Conservation (phyloP, 2,797 vertebrate genomes). For the Caiman crocodilus region DNA sequence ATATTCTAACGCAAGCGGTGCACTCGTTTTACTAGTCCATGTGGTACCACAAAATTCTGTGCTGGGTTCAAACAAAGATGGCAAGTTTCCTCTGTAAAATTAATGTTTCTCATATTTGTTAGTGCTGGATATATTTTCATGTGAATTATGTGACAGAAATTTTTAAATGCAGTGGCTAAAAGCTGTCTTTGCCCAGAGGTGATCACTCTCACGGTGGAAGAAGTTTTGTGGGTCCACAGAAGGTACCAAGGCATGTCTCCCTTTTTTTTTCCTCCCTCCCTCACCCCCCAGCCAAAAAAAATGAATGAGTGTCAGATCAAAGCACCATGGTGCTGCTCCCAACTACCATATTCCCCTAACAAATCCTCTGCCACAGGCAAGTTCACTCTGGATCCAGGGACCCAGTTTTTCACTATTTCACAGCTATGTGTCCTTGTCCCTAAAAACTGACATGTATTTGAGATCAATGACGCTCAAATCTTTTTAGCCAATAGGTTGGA, state of each 20-base stretch:
- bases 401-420: background rate
- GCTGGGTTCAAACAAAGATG: background rate
- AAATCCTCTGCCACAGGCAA: background rate
- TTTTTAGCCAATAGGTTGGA: too few relatives aligned
- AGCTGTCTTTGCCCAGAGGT: background rate
- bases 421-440: background rate
- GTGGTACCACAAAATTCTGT: rapidly evolving
- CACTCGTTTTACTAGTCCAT: background rate
- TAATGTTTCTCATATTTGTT: background rate
- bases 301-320: background rate
- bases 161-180: background rate
- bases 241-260: background rate
- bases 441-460: too few relatives aligned
- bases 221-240: background rate
- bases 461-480: too few relatives aligned
- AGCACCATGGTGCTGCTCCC: background rate
- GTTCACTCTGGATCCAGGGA: background rate
- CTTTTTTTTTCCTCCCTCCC: background rate
- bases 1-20: background rate
- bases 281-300: too few relatives aligned
- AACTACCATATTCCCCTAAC: background rate
- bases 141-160: background rate
- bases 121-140: background rate
- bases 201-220: conserved; percentile 29
- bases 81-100: background rate